These are phyloP conservation scores for Porites cylindrica DNA, from an alignment of 92 coral and sea anemone species.

Conservation along the genomic window DNA sequence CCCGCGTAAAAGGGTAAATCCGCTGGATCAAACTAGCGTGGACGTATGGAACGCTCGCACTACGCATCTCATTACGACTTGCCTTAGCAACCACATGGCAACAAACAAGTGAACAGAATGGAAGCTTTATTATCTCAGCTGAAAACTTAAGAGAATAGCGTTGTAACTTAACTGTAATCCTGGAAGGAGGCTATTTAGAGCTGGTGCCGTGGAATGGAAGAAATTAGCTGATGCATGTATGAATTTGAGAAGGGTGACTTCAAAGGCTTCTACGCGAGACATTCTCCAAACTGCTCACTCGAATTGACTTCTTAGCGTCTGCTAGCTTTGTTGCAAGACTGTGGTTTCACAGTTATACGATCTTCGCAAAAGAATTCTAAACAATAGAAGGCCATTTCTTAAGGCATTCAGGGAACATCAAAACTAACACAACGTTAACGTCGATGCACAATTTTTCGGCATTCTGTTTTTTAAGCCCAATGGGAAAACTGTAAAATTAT, in stretches of 20 bases:
- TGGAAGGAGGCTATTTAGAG: not conserved
- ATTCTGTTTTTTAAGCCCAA: not conserved
- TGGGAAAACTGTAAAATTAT: not conserved
- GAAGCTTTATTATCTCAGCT: conserved; percentile 4
- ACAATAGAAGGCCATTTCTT: not conserved
- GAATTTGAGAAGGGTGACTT: not conserved
- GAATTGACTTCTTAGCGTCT: conserved; percentile 2
- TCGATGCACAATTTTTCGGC: not conserved
- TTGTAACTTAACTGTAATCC: not conserved
- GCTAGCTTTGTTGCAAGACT: not conserved
- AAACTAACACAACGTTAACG: not conserved
- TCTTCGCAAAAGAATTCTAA: not conserved
- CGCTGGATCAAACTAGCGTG: conserved; percentile 35
- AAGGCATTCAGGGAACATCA: not conserved
- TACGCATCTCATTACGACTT: conserved; percentile 20
- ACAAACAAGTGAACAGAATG: conserved; percentile 23
- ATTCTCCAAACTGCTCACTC: not conserved
- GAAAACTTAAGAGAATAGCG: not conserved
- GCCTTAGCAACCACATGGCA: conserved; percentile 59
- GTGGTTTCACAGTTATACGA: not conserved
- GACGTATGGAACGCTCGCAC: not conserved
- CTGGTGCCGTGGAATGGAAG: not conserved
- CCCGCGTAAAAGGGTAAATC: conserved; percentile 42
- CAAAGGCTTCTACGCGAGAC: not conserved
- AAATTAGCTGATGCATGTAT: not conserved